These are phyloP conservation scores for Hycleus cichorii DNA, from an alignment of 1,140 invertebrate species.

Conservation along the genomic window DNA sequence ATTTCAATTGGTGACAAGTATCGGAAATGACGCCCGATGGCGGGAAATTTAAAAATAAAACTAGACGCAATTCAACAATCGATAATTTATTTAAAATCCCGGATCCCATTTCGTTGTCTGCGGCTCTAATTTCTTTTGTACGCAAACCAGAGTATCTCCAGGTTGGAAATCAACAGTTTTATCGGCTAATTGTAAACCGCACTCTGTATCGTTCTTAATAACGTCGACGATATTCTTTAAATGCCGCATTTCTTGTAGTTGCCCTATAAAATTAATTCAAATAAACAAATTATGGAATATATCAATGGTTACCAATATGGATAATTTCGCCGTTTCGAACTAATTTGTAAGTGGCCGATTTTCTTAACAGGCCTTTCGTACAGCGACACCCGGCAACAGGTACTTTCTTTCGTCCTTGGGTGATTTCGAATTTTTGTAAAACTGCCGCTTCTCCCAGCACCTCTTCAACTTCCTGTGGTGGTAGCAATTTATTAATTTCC, in stretches of 20 bases:
- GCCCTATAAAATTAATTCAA: constrained; percentile 46
- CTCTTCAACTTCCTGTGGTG: constrained; percentile 65
- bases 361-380: constrained; percentile 67
- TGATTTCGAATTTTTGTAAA: constrained; percentile 75
- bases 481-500: constrained; percentile 69
- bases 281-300: no score
- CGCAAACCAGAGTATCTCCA: constrained; percentile 78
- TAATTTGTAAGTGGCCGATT: constrained; percentile 60
- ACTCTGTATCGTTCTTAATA: constrained; percentile 80
- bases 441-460: constrained; percentile 78
- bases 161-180: constrained; percentile 54
- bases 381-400: constrained; percentile 85
- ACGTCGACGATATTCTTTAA: constrained; percentile 80
- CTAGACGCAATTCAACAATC: no score
- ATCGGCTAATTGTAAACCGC: constrained; percentile 73
- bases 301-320: constrained; percentile 55
- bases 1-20: no score
- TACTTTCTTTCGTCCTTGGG: constrained; percentile 72
- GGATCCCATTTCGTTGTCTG: constrained; percentile 76
- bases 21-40: no score
- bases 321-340: constrained; percentile 63
- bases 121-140: constrained; percentile 52
- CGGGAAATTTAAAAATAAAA: no score
- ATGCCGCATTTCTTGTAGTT: constrained; percentile 74
- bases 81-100: constrained; percentile 54